Conservation (phyloP, 1,140 invertebrate genomes). For the Achatina immaculata region DNA sequence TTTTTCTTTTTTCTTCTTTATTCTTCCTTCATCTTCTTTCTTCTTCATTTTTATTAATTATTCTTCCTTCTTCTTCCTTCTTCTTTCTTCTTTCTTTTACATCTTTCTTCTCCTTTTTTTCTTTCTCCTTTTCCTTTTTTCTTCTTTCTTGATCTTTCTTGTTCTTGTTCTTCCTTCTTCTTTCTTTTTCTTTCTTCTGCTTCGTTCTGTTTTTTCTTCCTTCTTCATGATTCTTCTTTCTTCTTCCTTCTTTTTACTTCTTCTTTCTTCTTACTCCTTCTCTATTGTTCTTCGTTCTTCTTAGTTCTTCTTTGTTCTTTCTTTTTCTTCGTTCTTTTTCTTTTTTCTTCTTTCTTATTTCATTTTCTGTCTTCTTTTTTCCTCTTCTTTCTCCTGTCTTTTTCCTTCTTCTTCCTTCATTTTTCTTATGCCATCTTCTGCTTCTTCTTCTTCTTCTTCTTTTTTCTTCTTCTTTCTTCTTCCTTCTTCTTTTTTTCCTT, state of each 20-base stretch:
- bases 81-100: too few species aligned
- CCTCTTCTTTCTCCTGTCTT: background rate
- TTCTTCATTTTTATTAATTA: background rate
- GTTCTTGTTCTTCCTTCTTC: background rate
- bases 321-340: too few species aligned
- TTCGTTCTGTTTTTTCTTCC: background rate
- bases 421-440: background rate
- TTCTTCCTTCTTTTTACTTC: background rate
- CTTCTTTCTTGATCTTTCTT: too few species aligned
- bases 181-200: background rate
- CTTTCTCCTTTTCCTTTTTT: too few species aligned
- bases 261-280: background rate
- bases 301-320: too few species aligned
- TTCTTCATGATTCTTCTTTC: background rate
- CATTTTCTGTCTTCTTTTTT: background rate
- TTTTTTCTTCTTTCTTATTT: background rate
- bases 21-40: background rate
- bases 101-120: too few species aligned
- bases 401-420: background rate
- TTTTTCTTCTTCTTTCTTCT: background rate
- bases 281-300: background rate
- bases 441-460: background rate
- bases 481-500: slow-evolving; percentile 9
- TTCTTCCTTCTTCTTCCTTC: too few species aligned
- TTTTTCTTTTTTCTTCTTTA: background rate